Evolutionary conservation across 2,888 invertebrate genomes (phyloP).

Genomic region (Cecidostiba fungosa): DNA sequence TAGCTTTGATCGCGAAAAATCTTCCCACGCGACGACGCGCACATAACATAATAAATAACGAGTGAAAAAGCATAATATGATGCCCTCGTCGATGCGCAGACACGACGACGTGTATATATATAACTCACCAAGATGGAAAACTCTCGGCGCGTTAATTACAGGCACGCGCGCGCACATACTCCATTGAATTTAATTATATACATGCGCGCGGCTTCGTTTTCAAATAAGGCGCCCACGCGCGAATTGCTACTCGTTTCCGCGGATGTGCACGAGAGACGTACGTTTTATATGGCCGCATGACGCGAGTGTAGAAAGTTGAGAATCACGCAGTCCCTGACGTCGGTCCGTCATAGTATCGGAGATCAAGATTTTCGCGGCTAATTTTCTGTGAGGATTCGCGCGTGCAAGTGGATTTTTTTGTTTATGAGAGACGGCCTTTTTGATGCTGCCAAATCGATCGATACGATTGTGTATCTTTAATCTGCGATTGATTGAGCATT

Average conservation of each 20-base stretch:
- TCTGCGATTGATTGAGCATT: no score
- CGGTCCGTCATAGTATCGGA: neutral
- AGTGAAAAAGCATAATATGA: neutral
- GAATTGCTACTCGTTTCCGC: neutral
- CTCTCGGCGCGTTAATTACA: conserved; percentile 28
- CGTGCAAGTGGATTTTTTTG: neutral
- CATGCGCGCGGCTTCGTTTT: neutral
- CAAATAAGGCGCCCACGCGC: conserved; percentile 25
- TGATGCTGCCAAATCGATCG: neutral
- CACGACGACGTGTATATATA: neutral
- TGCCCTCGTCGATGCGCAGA: neutral
- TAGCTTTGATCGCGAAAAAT: neutral
- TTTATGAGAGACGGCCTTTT: neutral
- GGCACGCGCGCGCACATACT: neutral
- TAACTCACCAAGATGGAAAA: conserved; percentile 3
- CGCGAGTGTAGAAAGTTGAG: conserved; percentile 17
- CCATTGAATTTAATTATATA: conserved; percentile 41
- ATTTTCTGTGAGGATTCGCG: neutral
- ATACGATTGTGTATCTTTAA: no score
- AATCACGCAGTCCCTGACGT: neutral
- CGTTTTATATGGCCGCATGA: neutral
- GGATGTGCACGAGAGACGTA: neutral
- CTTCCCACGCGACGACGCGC: conserved; percentile 10
- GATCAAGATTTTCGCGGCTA: conserved; percentile 17
- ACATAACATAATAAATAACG: neutral